Evolutionary conservation across 2,888 invertebrate species (phyloP), one percentile per base, ranked within the genome.

Genomic region (Pseudococcus longispinus): DNA sequence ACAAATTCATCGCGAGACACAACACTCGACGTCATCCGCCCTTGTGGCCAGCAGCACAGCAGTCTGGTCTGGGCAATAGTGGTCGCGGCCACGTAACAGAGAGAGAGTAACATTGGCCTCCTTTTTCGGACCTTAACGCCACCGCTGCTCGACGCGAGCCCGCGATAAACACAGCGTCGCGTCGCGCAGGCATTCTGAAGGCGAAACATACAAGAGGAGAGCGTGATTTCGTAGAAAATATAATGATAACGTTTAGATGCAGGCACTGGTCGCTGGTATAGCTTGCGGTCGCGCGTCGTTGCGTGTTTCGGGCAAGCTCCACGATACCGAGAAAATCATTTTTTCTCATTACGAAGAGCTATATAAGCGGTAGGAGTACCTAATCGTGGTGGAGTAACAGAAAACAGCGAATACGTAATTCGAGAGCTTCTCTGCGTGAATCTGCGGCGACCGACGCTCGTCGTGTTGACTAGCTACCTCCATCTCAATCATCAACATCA

Each of bases 81-180:
- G n/a, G 32, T 32, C 77, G 77, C 32, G 32, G 82, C 37, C 44
- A 51, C 46, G 83, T 23, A 29, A 51, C 15, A 51, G 44, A 82
- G 82, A 26, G 20, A 42, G 37, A n/a, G 83, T 83, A 83, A 83
- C 83, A 83, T 83, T 83, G 83, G 83, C 83, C 83, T 83, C 83
- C 51, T 83, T 83, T 83, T 83, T 42, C 44, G 83, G 83, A 83
- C 83, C 83, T 83, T 83, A 46, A 83, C 42, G 51, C 83, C 42
- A 15, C 20, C 11, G 80, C 4, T n/a, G 55, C 60, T 60, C 23
- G 23, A 13, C 60, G 60, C 55, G 55, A 55, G 55, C 15, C 23
- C 18, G 51, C 51, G 51, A 51, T 51, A 51, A n/a, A 51, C n/a
- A n/a, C 46, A 13, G 46, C 46, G 15, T 46, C 46, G 46, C 46